Conservation (phyloP, 2,113 vertebrate genomes). For the Oreotrochilus melanogaster region DNA sequence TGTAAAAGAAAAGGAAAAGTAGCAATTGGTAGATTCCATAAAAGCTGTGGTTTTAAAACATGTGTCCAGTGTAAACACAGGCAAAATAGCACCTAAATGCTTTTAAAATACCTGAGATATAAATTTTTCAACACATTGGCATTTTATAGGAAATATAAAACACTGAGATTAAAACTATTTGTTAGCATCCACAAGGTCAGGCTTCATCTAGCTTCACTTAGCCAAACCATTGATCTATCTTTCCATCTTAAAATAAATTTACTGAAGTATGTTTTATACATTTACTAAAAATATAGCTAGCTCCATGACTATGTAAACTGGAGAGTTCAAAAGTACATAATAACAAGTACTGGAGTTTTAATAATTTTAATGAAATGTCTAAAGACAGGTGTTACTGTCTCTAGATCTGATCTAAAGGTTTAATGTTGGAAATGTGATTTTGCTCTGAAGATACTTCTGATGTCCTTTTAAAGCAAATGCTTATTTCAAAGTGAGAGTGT, state of each 20-base stretch:
- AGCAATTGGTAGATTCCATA: not conserved
- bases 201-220: not conserved
- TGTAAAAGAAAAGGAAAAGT: not conserved
- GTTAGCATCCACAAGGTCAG: not conserved
- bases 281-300: not conserved
- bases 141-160: not conserved
- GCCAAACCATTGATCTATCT: not conserved
- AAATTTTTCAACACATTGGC: not conserved
- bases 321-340: not conserved
- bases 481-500: not conserved
- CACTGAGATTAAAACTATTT: not conserved
- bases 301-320: not conserved
- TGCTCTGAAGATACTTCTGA: not conserved
- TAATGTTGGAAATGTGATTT: not conserved
- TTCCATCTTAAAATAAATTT: not conserved
- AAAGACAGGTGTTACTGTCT: not conserved
- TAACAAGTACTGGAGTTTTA: not conserved
- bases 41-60: not conserved
- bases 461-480: not conserved
- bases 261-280: not conserved
- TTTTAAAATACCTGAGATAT: not conserved
- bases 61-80: not conserved
- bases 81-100: not conserved
- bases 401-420: not conserved
- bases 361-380: not conserved